Percentiles rank a stretch among this genome's conserved stretches.
Evolutionary conservation across 2,888 invertebrate genomes (phyloP).

Genomic region (Chloroclystis v-ata): DNA sequence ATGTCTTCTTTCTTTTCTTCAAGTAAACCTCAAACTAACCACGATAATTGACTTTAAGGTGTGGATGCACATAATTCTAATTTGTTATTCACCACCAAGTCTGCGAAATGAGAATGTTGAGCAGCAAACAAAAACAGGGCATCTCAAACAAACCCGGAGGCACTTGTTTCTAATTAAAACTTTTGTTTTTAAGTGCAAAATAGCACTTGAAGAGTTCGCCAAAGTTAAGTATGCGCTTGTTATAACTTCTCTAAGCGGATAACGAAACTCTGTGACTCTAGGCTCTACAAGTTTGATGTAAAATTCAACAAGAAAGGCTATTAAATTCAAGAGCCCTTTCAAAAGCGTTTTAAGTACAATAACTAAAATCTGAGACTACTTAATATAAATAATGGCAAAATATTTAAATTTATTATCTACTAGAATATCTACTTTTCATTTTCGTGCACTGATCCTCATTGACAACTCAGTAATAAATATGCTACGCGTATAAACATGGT

Average conservation of each 20-base stretch:
- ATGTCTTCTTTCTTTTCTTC: too few species aligned
- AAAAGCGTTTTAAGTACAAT: too few species aligned
- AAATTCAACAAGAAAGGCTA: slow-evolving; percentile 19
- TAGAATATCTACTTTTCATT: too few species aligned
- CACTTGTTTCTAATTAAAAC: slow-evolving; percentile 48
- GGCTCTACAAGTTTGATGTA: slow-evolving; percentile 18
- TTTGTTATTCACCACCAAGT: not conserved
- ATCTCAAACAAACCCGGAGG: slow-evolving; percentile 32
- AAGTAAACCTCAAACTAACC: too few species aligned
- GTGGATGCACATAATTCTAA: not conserved
- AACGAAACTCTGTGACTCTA: slow-evolving; percentile 21
- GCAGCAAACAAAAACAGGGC: slow-evolving; percentile 17
- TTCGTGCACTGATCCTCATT: too few species aligned
- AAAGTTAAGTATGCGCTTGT: slow-evolving; percentile 45
- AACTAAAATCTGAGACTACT: too few species aligned
- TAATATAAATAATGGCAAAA: too few species aligned
- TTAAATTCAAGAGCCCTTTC: slow-evolving; percentile 1
- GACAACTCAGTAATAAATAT: too few species aligned
- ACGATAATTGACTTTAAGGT: too few species aligned
- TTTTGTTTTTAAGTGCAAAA: slow-evolving; percentile 44
- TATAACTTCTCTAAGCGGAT: slow-evolving; percentile 40
- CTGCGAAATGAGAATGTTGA: not conserved
- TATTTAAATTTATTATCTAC: too few species aligned
- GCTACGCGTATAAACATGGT: too few species aligned
- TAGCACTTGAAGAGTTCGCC: slow-evolving; percentile 39